These are phyloP conservation scores for Typhlomys cinereus DNA, from an alignment of 2,113 vertebrate species.

Conservation along the genomic window DNA sequence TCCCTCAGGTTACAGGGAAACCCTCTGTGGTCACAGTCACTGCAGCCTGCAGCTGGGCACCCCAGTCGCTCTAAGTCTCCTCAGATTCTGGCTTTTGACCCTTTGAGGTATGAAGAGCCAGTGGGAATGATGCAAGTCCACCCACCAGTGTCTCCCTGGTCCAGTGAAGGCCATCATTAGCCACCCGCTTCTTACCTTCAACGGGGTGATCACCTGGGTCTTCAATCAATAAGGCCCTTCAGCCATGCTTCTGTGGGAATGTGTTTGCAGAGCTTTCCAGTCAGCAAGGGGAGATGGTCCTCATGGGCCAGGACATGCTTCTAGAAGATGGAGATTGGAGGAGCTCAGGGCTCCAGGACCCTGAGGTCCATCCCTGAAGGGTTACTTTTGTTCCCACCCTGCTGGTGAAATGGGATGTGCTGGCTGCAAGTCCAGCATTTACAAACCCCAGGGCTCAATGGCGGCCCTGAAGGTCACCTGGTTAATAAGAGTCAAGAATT, in stretches of 20 bases:
- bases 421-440: neutral
- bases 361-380: neutral
- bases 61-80: neutral
- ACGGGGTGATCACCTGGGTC: neutral
- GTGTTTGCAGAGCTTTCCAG: neutral
- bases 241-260: neutral
- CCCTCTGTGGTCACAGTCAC: fast-evolving
- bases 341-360: neutral
- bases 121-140: neutral
- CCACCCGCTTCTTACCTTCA: neutral
- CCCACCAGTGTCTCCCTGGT: neutral
- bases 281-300: neutral
- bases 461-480: neutral
- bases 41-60: fast-evolving
- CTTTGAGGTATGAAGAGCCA: neutral
- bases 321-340: neutral
- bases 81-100: neutral
- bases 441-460: neutral
- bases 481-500: slow-evolving; percentile 17
- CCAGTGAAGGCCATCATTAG: neutral
- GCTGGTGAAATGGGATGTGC: neutral
- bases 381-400: fast-evolving
- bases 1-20: neutral
- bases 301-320: neutral
- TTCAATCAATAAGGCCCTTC: neutral